A percentile compares a stretch with the other conserved stretches of the same genome.
phyloP scores from a whole-genome alignment of 2,888 invertebrate genomes.

The Rotaria socialis region DNA sequence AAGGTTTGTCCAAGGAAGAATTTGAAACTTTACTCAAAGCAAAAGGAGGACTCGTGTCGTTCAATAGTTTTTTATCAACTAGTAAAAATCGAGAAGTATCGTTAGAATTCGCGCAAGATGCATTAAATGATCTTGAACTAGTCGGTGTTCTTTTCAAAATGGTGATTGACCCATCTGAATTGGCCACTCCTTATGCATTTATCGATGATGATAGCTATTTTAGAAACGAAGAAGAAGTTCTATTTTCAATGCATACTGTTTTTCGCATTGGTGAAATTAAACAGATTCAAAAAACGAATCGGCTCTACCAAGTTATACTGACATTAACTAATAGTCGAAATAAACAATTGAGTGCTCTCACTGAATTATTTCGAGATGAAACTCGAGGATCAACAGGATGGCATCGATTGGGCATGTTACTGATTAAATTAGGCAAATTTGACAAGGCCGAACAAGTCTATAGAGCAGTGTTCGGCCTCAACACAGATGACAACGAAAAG shows the following conservation, averaged over 20 bases:
- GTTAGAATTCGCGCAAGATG: background rate
- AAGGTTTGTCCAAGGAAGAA: background rate
- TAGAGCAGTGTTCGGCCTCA: background rate
- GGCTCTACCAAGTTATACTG: background rate
- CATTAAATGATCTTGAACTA: background rate
- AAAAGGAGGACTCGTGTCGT: slow-evolving; percentile 12
- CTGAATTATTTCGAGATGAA: background rate
- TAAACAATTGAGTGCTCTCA: background rate
- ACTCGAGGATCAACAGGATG: background rate
- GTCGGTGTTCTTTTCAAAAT: slow-evolving; percentile 5
- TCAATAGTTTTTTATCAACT: background rate
- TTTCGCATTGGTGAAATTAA: slow-evolving; percentile 33
- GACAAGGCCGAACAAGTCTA: background rate
- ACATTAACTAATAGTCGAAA: background rate
- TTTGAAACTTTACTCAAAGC: background rate
- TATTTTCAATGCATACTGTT: slow-evolving; percentile 21
- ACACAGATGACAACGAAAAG: background rate
- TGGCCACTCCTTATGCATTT: background rate
- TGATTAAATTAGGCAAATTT: slow-evolving; percentile 11
- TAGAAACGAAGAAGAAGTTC: background rate
- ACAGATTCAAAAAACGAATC: background rate
- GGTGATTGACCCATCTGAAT: background rate
- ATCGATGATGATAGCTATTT: background rate
- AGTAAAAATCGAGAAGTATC: slow-evolving; percentile 15
- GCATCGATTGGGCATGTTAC: slow-evolving; percentile 11